phyloP scores from a whole-genome alignment of 2,113 vertebrate genomes.

The Reinhardtius hippoglossoides region DNA sequence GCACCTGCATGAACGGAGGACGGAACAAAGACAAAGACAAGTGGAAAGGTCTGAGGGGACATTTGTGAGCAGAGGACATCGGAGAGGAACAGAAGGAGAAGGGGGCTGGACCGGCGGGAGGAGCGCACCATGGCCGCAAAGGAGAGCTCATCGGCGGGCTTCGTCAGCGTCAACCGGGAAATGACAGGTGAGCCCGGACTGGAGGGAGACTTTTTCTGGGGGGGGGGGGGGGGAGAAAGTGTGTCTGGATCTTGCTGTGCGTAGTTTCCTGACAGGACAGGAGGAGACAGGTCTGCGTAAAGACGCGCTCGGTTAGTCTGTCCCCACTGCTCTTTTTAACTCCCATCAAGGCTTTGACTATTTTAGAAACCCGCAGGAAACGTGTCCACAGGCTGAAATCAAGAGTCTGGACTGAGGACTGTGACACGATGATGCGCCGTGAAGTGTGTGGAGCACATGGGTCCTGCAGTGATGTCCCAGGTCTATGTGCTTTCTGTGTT shows the following conservation, averaged over 20 bases:
- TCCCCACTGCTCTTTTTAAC: not conserved
- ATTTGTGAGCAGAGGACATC: not conserved
- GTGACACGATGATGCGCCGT: too few species aligned
- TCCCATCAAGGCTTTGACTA: too few species aligned
- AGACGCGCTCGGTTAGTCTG: constrained; percentile 8
- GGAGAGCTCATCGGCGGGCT: constrained; percentile 70
- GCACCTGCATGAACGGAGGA: constrained; percentile 43
- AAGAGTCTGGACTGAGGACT: too few species aligned
- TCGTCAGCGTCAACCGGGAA: constrained; percentile 78
- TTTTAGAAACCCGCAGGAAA: too few species aligned
- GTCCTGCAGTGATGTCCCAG: not conserved
- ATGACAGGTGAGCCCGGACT: constrained; percentile 78
- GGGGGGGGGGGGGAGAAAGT: not conserved
- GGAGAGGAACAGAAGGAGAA: not conserved
- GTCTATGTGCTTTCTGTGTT: not conserved
- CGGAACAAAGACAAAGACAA: not conserved
- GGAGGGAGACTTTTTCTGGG: constrained; percentile 5
- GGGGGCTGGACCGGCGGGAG: constrained; percentile 34
- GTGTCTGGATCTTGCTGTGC: not conserved
- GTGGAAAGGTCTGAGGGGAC: not conserved
- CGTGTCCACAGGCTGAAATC: too few species aligned
- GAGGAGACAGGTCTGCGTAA: not conserved
- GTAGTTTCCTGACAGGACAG: not conserved
- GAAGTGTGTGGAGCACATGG: too few species aligned
- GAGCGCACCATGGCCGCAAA: constrained; percentile 80